Conservation (phyloP, 2,797 vertebrate species). For the Enteromius anoplus region DNA sequence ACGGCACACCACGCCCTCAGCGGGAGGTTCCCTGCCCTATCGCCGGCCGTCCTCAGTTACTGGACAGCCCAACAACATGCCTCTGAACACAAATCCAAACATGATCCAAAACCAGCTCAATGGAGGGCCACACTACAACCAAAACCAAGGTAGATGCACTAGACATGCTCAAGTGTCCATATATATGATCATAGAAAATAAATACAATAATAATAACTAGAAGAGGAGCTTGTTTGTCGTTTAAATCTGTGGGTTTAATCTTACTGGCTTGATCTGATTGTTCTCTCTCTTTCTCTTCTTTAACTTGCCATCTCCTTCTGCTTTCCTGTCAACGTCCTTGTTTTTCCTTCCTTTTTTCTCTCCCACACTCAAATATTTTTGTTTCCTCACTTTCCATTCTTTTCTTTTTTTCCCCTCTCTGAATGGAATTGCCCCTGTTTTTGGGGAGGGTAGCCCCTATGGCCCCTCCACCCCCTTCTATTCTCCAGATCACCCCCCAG, state of each 20-base stretch:
- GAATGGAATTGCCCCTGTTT: slow-evolving; percentile 16
- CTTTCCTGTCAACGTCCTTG: neutral
- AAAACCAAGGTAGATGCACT: slow-evolving; percentile 85
- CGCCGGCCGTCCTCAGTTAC: slow-evolving; percentile 92
- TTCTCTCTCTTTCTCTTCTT: slow-evolving; percentile 6
- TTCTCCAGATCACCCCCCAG: slow-evolving; percentile 98
- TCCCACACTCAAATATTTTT: neutral
- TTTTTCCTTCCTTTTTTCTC: slow-evolving; percentile 3
- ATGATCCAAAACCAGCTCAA: slow-evolving; percentile 79
- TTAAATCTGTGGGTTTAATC: neutral
- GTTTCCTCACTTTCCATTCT: neutral
- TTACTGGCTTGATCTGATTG: neutral
- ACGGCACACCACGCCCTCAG: slow-evolving; percentile 82
- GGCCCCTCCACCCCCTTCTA: slow-evolving; percentile 92
- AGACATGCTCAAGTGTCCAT: neutral
- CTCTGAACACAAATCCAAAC: slow-evolving; percentile 80
- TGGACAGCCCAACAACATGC: slow-evolving; percentile 85
- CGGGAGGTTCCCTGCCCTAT: slow-evolving; percentile 94
- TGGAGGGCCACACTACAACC: slow-evolving; percentile 91
- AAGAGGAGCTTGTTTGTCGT: neutral
- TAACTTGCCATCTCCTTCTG: slow-evolving; percentile 4
- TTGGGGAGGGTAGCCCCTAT: slow-evolving; percentile 47
- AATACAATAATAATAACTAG: neutral
- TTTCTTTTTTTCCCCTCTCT: neutral
- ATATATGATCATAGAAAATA: neutral